Base-by-base conservation (phyloP, 2,888 invertebrate genomes). In the Scaptomyza flava region DNA sequence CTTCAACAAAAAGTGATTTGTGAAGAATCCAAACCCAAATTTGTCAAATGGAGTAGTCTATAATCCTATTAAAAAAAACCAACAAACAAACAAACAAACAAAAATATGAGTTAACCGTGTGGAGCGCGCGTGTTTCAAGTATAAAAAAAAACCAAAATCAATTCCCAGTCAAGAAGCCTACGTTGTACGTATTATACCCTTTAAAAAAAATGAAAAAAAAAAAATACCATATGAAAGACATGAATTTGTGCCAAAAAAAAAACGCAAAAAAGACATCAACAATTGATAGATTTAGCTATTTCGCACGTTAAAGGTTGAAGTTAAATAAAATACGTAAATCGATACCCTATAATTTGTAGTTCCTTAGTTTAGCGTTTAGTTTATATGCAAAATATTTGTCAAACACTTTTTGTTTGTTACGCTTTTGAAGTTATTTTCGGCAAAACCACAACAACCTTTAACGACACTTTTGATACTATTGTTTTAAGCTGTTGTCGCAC, bases 11-110 rank as follows among this genome's bases (percentile, higher is more conserved):
- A 41, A 7, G n/a, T 61, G 41, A 56, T 63, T 63, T 80, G 65
- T 72, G 38, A 23, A 30, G n/a, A 51, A 6, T 31, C 50, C 36
- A 46, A 62, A 56, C 52, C 47, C 68, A 69, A 61, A 62, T 17
- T 80, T 82, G 89, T 83, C 67, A 68, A 88, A 87, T 88, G 89
- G 87, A 88, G 74, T 77, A 87, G 87, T 89, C 27, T 27, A 23
- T 67, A 79, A 83, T 77, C 17, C 8, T 34, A 34, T 34, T 34
- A n/a, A 20, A n/a, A 66, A 27, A 27, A 27, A 27, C 2, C 27
- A 27, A 23, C 23, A 23, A 23, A 4, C 23, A 23, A 23, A 23
- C 23, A 23, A n/a, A n/a, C n/a, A n/a, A n/a, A n/a, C n/a, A 23
- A 23, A 23, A 2, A 23, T 23, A 71, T 3, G 72, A 76, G 69